Percentiles rank a stretch among this genome's conserved stretches.
Conservation (phyloP, 2,113 vertebrate species). For the Psilopogon haemacephalus region DNA sequence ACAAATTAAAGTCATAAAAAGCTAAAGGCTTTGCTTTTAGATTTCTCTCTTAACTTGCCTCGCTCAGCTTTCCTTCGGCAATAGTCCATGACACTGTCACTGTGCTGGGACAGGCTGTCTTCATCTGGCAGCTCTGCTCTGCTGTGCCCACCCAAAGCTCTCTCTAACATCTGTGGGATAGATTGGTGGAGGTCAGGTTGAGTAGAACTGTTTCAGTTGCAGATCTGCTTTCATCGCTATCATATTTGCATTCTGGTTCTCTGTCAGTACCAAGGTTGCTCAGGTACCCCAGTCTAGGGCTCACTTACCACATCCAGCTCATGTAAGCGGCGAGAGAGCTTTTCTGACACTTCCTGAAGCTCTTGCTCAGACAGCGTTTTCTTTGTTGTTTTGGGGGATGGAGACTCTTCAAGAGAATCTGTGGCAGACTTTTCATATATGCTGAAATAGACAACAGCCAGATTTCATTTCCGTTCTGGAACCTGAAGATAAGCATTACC, state of each 20-base stretch:
- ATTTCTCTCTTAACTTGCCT: conserved; percentile 67
- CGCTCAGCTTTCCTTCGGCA: conserved; percentile 48
- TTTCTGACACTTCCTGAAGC: conserved; percentile 83
- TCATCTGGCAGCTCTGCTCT: conserved; percentile 70
- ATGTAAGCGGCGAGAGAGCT: conserved; percentile 82
- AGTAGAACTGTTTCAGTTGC: neutral
- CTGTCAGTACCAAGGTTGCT: neutral
- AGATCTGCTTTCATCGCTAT: neutral
- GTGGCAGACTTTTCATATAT: neutral
- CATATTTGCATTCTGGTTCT: neutral
- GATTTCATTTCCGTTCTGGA: neutral
- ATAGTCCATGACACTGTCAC: conserved; percentile 83
- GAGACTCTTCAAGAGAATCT: conserved; percentile 38
- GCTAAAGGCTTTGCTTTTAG: neutral
- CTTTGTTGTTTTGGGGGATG: conserved; percentile 66
- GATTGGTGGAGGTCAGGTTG: neutral
- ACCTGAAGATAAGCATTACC: neutral
- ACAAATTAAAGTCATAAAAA: neutral
- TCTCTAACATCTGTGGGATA: conserved; percentile 85
- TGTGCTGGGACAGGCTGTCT: conserved; percentile 84
- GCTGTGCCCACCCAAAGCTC: conserved; percentile 74
- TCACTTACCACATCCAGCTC: conserved; percentile 85
- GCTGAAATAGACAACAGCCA: neutral
- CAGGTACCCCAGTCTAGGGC: neutral
- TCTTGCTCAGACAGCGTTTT: conserved; percentile 79